Conservation (phyloP, 2,888 invertebrate genomes). For the Deladenus siricidicola region DNA sequence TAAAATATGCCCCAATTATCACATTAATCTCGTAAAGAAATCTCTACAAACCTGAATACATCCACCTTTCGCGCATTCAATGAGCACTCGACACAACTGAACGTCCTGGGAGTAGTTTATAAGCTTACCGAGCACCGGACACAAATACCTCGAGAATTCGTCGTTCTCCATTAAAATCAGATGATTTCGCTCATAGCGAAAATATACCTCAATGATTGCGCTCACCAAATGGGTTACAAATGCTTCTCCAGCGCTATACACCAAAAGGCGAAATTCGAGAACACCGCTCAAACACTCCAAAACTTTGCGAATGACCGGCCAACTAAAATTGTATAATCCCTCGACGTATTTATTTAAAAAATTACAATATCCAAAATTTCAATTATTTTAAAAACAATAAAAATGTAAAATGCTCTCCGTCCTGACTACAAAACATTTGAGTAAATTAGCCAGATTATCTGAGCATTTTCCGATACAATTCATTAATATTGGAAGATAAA, state of each 20-base stretch:
- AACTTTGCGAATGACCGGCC: slow-evolving; percentile 19
- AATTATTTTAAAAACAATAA: too few relatives aligned
- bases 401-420: too few relatives aligned
- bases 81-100: slow-evolving; percentile 12
- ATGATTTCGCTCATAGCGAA: not conserved
- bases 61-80: slow-evolving; percentile 7
- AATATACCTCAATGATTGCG: slow-evolving; percentile 14
- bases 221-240: slow-evolving; percentile 14
- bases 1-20: too few relatives aligned
- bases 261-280: slow-evolving; percentile 26
- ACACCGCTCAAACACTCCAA: slow-evolving; percentile 24
- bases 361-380: too few relatives aligned
- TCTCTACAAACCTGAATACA: slow-evolving; percentile 13
- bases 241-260: slow-evolving; percentile 20
- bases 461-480: too few relatives aligned
- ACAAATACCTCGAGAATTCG: slow-evolving; percentile 25
- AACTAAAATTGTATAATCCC: too few relatives aligned
- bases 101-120: slow-evolving; percentile 19
- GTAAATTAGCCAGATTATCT: too few relatives aligned
- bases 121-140: slow-evolving; percentile 28
- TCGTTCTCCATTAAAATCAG: not conserved
- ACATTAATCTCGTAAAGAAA: too few relatives aligned
- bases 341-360: too few relatives aligned
- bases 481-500: too few relatives aligned
- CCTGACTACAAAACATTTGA: too few relatives aligned